phyloP scores from a whole-genome alignment of 2,888 invertebrate genomes.

The Crepidodera aurea region DNA sequence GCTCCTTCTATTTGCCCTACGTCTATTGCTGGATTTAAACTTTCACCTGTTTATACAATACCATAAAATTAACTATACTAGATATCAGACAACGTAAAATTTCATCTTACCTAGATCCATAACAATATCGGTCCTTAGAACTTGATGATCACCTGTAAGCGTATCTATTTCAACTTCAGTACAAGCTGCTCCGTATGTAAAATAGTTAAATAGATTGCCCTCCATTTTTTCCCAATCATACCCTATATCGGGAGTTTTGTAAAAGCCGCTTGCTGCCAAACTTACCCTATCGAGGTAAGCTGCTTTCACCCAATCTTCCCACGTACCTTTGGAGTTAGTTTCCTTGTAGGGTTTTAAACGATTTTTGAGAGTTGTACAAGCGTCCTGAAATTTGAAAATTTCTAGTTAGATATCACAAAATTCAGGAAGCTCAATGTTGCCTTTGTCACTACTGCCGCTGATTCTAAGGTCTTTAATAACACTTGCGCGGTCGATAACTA shows the following conservation, averaged over 20 bases:
- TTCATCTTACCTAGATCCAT: constrained; percentile 92
- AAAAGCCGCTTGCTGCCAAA: constrained; percentile 85
- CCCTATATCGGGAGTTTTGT: constrained; percentile 78
- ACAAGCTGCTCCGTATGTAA: constrained; percentile 84
- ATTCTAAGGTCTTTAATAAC: too few species aligned
- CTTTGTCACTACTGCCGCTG: background rate
- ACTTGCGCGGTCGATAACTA: too few species aligned
- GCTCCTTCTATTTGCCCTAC: constrained; percentile 97
- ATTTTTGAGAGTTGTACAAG: constrained; percentile 77
- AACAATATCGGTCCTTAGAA: constrained; percentile 89
- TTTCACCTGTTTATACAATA: too few species aligned
- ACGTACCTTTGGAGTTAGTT: constrained; percentile 77
- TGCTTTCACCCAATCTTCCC: constrained; percentile 83
- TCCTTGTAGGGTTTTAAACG: constrained; percentile 79
- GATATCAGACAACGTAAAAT: too few species aligned
- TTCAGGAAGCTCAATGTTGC: background rate
- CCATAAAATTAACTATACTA: too few species aligned
- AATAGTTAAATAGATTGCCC: constrained; percentile 84
- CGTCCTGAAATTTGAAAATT: constrained; percentile 63
- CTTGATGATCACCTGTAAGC: constrained; percentile 91
- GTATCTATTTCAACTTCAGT: constrained; percentile 94
- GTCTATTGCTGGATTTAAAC: constrained; percentile 95
- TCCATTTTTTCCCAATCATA: constrained; percentile 74
- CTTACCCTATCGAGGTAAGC: constrained; percentile 82
- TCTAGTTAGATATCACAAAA: background rate